A percentile compares a stretch with the other conserved stretches of the same genome.
Conservation (phyloP, 2,888 invertebrate species). For the Agrotis exclamationis region DNA sequence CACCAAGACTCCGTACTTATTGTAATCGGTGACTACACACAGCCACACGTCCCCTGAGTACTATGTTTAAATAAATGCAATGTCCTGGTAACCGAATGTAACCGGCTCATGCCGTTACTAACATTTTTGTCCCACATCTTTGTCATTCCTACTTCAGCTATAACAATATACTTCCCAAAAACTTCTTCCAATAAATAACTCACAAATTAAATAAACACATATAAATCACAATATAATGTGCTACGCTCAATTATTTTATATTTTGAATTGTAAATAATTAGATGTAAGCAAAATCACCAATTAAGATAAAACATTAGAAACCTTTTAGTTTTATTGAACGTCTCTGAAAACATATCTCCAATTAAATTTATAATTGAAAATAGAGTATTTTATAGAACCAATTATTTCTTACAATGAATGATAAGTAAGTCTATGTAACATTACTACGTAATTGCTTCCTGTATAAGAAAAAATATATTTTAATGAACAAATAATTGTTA, state of each 20-base stretch:
- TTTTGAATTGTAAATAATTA: conserved; percentile 51
- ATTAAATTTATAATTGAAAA: neutral
- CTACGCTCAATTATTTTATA: conserved; percentile 63
- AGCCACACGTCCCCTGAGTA: neutral
- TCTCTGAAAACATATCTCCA: conserved; percentile 44
- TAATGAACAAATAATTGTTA: neutral
- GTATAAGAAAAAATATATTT: neutral
- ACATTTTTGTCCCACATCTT: neutral
- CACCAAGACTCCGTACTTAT: neutral
- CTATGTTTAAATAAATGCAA: neutral
- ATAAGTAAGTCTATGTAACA: neutral
- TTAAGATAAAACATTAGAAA: conserved; percentile 8
- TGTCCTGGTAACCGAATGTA: too few species aligned
- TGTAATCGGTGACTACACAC: neutral
- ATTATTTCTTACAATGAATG: neutral
- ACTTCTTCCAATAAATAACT: neutral
- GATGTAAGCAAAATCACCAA: conserved; percentile 12
- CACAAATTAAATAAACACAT: neutral
- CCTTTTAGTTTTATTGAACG: neutral
- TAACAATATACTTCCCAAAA: neutral
- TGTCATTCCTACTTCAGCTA: neutral
- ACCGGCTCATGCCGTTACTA: neutral
- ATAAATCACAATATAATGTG: conserved; percentile 15
- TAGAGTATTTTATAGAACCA: conserved; percentile 1
- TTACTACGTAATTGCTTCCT: neutral